Conservation (phyloP, 2,797 vertebrate species). For the Danio choprae region DNA sequence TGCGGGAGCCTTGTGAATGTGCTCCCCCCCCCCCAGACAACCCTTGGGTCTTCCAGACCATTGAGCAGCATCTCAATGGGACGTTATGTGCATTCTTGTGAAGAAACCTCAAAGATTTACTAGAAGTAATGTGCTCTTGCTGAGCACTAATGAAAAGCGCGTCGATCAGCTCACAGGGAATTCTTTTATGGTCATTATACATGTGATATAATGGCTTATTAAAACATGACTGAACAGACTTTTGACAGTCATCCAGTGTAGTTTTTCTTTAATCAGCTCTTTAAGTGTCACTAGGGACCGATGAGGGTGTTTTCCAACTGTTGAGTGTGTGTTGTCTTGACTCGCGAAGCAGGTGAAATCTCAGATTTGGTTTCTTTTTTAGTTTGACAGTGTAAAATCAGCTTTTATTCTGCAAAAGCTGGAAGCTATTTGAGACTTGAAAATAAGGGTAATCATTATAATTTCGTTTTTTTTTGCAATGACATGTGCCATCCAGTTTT, state of each 20-base stretch:
- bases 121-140: conserved; percentile 49
- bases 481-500: conserved; percentile 38
- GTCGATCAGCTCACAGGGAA: conserved; percentile 39
- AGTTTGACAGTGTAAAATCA: conserved; percentile 1
- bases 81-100: conserved; percentile 49
- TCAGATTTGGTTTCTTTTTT: conserved; percentile 6
- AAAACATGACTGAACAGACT: conserved; percentile 22
- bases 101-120: conserved; percentile 50
- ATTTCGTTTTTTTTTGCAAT: conserved; percentile 1
- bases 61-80: conserved; percentile 54
- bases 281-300: not conserved
- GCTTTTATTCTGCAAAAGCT: conserved; percentile 10
- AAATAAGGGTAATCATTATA: conserved; percentile 31
- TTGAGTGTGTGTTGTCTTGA: not conserved
- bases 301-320: not conserved
- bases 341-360: conserved; percentile 1
- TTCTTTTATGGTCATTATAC: conserved; percentile 39
- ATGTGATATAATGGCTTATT: conserved; percentile 36
- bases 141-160: conserved; percentile 34
- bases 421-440: conserved; percentile 18
- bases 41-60: conserved; percentile 70
- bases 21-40: conserved; percentile 72
- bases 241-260: conserved; percentile 18
- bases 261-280: conserved; percentile 29
- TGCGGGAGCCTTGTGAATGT: conserved; percentile 65